A percentile compares a stretch with the other conserved stretches of the same genome.
Conservation (phyloP, 2,888 invertebrate genomes). For the Rotaria magnacalcarata region DNA sequence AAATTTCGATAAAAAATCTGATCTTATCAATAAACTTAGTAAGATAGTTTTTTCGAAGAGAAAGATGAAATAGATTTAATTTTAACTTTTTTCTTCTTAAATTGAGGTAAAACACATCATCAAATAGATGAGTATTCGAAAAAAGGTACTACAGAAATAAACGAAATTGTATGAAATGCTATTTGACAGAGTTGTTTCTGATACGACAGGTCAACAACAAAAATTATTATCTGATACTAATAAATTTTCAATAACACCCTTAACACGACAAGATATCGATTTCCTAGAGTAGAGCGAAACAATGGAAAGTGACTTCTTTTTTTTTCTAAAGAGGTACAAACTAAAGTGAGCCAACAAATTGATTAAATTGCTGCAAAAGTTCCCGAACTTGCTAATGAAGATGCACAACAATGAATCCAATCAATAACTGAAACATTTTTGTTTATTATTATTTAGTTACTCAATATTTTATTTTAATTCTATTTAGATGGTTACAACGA, state of each 20-base stretch:
- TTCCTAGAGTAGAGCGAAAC: background rate
- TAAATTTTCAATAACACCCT: background rate
- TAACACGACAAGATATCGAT: too few species aligned
- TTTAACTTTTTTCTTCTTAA: background rate
- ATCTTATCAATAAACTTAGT: constrained; percentile 9
- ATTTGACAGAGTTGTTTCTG: background rate
- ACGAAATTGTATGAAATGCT: background rate
- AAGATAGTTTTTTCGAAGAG: background rate
- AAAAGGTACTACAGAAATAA: background rate
- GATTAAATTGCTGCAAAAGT: background rate
- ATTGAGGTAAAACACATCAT: background rate
- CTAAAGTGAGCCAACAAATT: background rate
- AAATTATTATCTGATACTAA: background rate
- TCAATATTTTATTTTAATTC: background rate
- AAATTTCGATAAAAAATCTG: background rate
- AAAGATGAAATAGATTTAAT: too few species aligned
- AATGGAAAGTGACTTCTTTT: background rate
- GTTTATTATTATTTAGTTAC: too few species aligned
- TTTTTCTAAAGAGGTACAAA: background rate
- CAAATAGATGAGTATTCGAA: background rate
- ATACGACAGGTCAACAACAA: background rate
- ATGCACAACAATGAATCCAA: background rate
- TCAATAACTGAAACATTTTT: background rate
- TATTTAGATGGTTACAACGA: background rate
- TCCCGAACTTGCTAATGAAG: constrained; percentile 12